phyloP scores from a whole-genome alignment of 1,140 invertebrate species.

The Papilio machaon region DNA sequence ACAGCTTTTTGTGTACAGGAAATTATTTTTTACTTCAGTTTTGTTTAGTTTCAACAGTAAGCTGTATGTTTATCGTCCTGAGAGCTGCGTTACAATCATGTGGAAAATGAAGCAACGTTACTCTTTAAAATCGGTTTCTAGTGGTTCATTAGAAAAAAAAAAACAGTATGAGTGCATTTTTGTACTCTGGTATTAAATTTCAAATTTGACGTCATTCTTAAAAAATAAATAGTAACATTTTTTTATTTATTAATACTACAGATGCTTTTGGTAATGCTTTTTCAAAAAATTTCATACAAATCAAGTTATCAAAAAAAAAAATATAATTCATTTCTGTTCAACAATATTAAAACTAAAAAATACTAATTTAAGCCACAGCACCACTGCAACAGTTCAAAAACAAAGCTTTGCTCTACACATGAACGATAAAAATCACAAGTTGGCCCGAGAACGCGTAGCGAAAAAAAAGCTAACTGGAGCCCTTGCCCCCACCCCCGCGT shows the following conservation, averaged over 20 bases:
- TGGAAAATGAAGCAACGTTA: background rate
- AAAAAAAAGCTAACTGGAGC: slow-evolving; percentile 11
- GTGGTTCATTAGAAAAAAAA: no score
- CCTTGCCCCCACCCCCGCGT: background rate
- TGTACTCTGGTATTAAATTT: no score
- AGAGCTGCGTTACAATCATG: background rate
- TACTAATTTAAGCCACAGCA: background rate
- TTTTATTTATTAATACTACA: no score
- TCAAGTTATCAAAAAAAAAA: no score
- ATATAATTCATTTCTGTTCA: no score
- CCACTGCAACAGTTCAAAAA: background rate
- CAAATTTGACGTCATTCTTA: no score
- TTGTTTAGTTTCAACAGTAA: background rate
- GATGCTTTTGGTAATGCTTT: no score
- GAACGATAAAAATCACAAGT: background rate
- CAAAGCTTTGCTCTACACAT: background rate
- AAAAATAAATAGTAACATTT: no score
- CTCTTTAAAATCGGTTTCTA: no score
- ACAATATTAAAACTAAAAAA: no score
- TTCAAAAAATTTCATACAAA: no score
- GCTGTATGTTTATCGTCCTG: background rate
- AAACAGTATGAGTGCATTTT: no score
- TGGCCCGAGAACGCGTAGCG: background rate
- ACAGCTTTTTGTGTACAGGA: background rate
- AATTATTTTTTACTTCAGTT: slow-evolving; percentile 2